A percentile compares a stretch with the other conserved stretches of the same genome.
phyloP scores from a whole-genome alignment of 2,113 vertebrate species.

The Centropus bengalensis region DNA sequence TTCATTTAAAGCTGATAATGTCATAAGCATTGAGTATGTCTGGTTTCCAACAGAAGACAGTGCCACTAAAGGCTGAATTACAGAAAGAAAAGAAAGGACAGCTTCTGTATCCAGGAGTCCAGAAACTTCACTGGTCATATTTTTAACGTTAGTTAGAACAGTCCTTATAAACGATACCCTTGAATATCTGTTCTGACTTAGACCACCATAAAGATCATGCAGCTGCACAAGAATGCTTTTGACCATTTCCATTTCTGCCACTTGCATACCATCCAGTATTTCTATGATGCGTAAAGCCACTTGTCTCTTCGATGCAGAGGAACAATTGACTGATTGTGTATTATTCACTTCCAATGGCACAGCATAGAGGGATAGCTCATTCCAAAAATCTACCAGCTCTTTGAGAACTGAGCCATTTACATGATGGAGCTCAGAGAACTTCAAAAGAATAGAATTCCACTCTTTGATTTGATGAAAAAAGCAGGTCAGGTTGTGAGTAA shows the following conservation, averaged over 20 bases:
- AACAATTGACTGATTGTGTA: constrained; percentile 23
- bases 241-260: not conserved
- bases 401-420: not conserved
- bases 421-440: constrained; percentile 30
- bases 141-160: constrained; percentile 4
- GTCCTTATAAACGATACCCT: not conserved
- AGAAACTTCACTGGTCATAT: not conserved
- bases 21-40: not conserved
- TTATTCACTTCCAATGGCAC: not conserved
- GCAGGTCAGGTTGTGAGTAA: constrained; percentile 47
- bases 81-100: constrained; percentile 6
- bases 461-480: constrained; percentile 43
- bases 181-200: not conserved
- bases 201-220: not conserved
- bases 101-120: not conserved
- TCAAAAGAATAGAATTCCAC: constrained; percentile 66
- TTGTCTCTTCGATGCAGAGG: not conserved
- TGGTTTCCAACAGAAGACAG: not conserved
- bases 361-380: constrained; percentile 15
- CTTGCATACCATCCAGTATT: not conserved
- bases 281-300: constrained; percentile 27
- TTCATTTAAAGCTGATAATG: constrained; percentile 23
- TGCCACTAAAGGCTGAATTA: not conserved
- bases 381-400: constrained; percentile 58
- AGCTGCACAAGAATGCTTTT: constrained; percentile 16